Percentiles rank a stretch among this genome's conserved stretches.
These are phyloP conservation scores for Cynocephalus volans DNA, from an alignment of 2,113 vertebrate species.

Conservation along the genomic window DNA sequence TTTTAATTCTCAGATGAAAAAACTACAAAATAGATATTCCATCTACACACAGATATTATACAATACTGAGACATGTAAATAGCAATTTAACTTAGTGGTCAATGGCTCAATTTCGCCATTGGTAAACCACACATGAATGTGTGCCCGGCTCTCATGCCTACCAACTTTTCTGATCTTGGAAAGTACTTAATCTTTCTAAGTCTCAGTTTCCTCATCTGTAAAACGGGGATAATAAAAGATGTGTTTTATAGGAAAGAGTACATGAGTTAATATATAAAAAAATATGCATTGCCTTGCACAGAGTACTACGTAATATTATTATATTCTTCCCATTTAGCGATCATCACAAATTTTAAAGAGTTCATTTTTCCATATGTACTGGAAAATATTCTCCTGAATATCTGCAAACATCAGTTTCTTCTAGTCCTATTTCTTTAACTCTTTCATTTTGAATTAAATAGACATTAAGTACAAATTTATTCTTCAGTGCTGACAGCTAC, in stretches of 20 bases:
- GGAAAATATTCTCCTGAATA: conserved; percentile 47
- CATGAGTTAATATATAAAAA: conserved; percentile 28
- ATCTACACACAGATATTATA: background rate
- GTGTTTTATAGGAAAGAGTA: conserved; percentile 42
- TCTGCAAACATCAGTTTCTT: conserved; percentile 23
- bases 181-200: conserved; percentile 54
- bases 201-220: conserved; percentile 50
- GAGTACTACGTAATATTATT: conserved; percentile 52
- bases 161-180: conserved; percentile 38
- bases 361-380: conserved; percentile 27
- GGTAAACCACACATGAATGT: conserved; percentile 37
- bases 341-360: conserved; percentile 47
- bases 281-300: background rate
- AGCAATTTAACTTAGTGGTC: conserved; percentile 4
- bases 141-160: background rate
- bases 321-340: conserved; percentile 26
- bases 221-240: conserved; percentile 31
- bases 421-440: background rate
- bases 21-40: conserved; percentile 48
- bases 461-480: conserved; percentile 48
- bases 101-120: conserved; percentile 10
- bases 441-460: conserved; percentile 56
- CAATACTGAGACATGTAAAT: conserved; percentile 17
- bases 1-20: conserved; percentile 27
- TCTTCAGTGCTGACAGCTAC: conserved; percentile 14